phyloP scores from a whole-genome alignment of 2,797 vertebrate genomes.

The Falco peregrinus region DNA sequence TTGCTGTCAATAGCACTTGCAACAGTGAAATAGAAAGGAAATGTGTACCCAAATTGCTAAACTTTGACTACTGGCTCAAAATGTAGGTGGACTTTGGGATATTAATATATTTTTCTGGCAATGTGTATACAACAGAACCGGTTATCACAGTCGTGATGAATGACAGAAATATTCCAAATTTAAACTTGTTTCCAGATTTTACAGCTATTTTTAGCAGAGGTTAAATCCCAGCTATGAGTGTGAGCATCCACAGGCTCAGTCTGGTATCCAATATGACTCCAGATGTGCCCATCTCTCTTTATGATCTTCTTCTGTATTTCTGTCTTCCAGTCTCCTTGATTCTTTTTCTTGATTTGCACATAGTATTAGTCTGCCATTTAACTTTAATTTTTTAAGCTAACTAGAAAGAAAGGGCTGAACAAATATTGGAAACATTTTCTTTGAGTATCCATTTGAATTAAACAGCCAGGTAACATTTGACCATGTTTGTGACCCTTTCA shows the following conservation, averaged over 20 bases:
- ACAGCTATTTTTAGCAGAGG: not conserved
- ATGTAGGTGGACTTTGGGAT: not conserved
- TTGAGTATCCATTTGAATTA: slow-evolving; percentile 69
- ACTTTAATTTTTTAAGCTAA: slow-evolving; percentile 70
- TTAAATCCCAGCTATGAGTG: not conserved
- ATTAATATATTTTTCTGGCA: not conserved
- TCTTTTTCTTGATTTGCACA: slow-evolving; percentile 55
- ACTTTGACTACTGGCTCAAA: not conserved
- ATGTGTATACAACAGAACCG: not conserved
- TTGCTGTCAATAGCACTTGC: slow-evolving; percentile 20
- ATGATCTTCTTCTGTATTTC: slow-evolving; percentile 19
- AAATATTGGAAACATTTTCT: slow-evolving; percentile 67
- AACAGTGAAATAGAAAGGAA: not conserved
- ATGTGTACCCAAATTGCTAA: not conserved
- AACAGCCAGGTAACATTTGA: slow-evolving; percentile 66
- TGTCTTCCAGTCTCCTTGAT: slow-evolving; percentile 15
- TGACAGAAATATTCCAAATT: not conserved
- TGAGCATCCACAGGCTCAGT: not conserved
- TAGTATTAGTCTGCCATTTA: slow-evolving; percentile 62
- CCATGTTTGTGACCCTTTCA: slow-evolving; percentile 66
- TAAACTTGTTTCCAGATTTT: not conserved
- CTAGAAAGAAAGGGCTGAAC: slow-evolving; percentile 55
- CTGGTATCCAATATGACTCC: not conserved
- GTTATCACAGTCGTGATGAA: not conserved
- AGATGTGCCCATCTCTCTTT: not conserved